Evolutionary conservation across 2,113 vertebrate genomes (phyloP).

Genomic region (Bujurquina vittata): DNA sequence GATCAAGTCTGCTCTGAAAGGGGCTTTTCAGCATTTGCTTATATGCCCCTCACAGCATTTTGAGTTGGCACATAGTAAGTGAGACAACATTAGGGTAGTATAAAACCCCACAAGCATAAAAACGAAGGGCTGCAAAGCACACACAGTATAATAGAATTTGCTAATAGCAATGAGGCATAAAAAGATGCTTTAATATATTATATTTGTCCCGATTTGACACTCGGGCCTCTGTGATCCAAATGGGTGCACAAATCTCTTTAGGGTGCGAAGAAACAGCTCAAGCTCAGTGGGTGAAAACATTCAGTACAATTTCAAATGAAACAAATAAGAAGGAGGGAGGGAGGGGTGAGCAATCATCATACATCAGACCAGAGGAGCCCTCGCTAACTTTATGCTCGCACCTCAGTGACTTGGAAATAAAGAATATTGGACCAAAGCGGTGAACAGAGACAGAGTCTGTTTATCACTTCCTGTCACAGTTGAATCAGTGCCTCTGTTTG

Average conservation of each 20-base stretch:
- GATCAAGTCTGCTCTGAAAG: conserved; percentile 32
- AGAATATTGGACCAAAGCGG: conserved; percentile 41
- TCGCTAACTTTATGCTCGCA: conserved; percentile 42
- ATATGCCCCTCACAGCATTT: conserved; percentile 24
- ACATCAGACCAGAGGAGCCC: conserved; percentile 53
- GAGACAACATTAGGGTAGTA: conserved; percentile 45
- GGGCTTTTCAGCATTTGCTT: conserved; percentile 47
- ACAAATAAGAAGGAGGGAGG: conserved; percentile 33
- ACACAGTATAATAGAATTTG: conserved; percentile 70
- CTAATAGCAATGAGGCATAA: conserved; percentile 74
- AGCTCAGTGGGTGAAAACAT: conserved; percentile 52
- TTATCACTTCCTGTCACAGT: conserved; percentile 47
- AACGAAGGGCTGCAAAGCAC: conserved; percentile 50
- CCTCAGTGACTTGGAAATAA: conserved; percentile 67
- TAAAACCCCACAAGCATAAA: conserved; percentile 66
- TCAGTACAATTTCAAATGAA: conserved; percentile 66
- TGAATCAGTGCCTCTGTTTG: conserved; percentile 29
- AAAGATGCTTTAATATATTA: conserved; percentile 67
- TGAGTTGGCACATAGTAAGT: conserved; percentile 61
- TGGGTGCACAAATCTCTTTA: conserved; percentile 68
- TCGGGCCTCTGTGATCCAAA: conserved; percentile 46
- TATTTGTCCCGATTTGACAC: conserved; percentile 69
- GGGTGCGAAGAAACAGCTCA: conserved; percentile 49
- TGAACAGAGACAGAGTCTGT: conserved; percentile 24
- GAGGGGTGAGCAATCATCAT: conserved; percentile 55